Base-by-base conservation (phyloP, 2,113 vertebrate species). In the Neoarius graeffei region DNA sequence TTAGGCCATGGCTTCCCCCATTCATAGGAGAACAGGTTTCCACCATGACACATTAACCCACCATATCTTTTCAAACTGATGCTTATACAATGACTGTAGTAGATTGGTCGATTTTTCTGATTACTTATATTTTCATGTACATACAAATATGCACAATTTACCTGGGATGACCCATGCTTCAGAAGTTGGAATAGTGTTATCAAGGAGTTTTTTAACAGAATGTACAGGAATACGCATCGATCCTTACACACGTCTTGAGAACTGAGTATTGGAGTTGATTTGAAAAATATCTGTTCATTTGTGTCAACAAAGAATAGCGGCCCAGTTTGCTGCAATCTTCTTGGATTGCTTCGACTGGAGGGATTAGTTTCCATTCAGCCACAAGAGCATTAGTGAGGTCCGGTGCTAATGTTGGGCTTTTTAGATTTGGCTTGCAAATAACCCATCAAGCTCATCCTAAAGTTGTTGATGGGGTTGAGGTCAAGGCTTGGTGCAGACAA, bases 381-480 rank as follows among this genome's bases (percentile, higher is more conserved):
- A 57, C 79, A 73, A 73, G 20, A 42, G 69, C 69, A 74, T 85
- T 85, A 85, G 69, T 59, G 69, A 76, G 23, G 62, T 84, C 48
- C 69, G 25, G 42, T 25, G 76, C 50, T 59, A 15, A 42, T 17
- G 69, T 60, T 60, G 56, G 52, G 52, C 30, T 59, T 59, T 42
- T 74, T 30, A 59, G 23, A 85, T 85, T 56, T 85, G 79, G 27
- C 80, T 42, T 60, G 84, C 84, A 85, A 85, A 76, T 42, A 11
- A 85, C 20, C 67, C 67, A 54, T 42, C 84, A 74, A 60, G 57
- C 56, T 60, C 30, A 74, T 25, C 17, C 84, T 9, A 54, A 60
- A 42, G 84, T 42, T 42, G 30, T n/a, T 85, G 69, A 73, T 42
- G 69, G 69, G 84, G 69, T 76, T 74, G 67, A 85, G 84, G 84